Percentiles rank a stretch among this genome's conserved stretches.
Evolutionary conservation across 1,140 invertebrate genomes (phyloP).

Genomic region (Eupeodes corollae): DNA sequence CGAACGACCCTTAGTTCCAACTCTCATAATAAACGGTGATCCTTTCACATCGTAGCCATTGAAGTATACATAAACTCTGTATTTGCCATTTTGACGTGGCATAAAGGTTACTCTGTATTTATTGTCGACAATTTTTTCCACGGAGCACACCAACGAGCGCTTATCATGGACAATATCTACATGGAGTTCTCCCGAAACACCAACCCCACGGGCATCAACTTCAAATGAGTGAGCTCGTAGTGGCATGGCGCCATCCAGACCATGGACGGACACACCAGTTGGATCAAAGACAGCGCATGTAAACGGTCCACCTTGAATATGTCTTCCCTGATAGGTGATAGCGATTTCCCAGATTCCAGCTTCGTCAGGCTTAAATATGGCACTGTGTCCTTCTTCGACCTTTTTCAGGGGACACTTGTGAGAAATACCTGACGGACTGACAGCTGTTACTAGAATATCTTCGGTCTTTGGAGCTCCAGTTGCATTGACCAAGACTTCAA

Average conservation of each 20-base stretch:
- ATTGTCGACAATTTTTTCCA: conserved; percentile 70
- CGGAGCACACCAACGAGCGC: conserved; percentile 67
- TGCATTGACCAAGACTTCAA: conserved; percentile 88
- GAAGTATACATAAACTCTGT: conserved; percentile 84
- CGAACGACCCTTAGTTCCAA: conserved; percentile 53
- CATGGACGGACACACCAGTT: conserved; percentile 67
- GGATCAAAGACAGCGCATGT: conserved; percentile 96
- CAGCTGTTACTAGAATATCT: conserved; percentile 77
- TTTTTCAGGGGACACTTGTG: conserved; percentile 66
- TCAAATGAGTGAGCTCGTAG: conserved; percentile 67
- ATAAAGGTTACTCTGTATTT: conserved; percentile 82
- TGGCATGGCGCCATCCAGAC: conserved; percentile 64
- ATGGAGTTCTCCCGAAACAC: conserved; percentile 76
- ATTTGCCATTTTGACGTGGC: conserved; percentile 80
- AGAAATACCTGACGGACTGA: conserved; percentile 70
- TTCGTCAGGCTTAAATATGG: conserved; percentile 93
- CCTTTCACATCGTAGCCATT: conserved; percentile 94
- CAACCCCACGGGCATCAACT: conserved; percentile 69
- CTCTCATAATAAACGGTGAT: conserved; percentile 66
- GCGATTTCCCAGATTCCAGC: conserved; percentile 93
- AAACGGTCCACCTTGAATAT: conserved; percentile 94
- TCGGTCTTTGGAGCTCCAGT: conserved; percentile 70
- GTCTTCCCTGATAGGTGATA: conserved; percentile 88
- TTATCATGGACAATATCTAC: conserved; percentile 81
- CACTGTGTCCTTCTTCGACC: conserved; percentile 70